Conservation (phyloP, 37 sponge, comb jelly and placozoan genomes). For the Cliona cf. orientalis region DNA sequence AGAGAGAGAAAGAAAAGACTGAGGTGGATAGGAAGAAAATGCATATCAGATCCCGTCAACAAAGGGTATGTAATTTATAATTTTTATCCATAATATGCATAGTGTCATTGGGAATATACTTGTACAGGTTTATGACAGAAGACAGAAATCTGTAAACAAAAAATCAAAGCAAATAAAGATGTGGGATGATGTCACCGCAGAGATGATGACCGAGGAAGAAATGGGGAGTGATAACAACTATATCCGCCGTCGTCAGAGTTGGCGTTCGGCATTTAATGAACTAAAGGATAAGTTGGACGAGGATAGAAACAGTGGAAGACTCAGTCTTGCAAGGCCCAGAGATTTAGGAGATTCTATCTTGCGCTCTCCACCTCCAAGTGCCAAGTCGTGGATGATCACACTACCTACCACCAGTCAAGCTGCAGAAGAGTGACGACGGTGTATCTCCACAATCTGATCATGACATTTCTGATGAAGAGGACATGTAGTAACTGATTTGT, state of each 20-base stretch:
- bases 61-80: not conserved
- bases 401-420: not conserved
- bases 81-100: not conserved
- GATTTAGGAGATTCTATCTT: not conserved
- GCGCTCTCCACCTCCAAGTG: not conserved
- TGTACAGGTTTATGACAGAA: not conserved
- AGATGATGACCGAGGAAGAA: not conserved
- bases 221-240: not conserved
- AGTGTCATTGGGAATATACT: not conserved
- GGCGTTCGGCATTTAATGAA: not conserved
- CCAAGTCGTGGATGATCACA: not conserved
- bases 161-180: not conserved
- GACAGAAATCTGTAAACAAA: not conserved
- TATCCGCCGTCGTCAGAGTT: not conserved
- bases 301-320: not conserved
- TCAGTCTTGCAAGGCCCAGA: not conserved
- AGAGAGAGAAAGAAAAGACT: not conserved
- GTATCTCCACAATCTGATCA: not conserved
- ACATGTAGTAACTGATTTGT: not conserved
- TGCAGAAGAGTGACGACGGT: not conserved
- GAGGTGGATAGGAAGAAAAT: not conserved
- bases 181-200: not conserved
- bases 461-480: not conserved
- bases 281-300: not conserved
- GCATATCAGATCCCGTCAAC: not conserved